Conservation (phyloP, 2,888 invertebrate genomes). For the Acanthosepion pharaonis region DNA sequence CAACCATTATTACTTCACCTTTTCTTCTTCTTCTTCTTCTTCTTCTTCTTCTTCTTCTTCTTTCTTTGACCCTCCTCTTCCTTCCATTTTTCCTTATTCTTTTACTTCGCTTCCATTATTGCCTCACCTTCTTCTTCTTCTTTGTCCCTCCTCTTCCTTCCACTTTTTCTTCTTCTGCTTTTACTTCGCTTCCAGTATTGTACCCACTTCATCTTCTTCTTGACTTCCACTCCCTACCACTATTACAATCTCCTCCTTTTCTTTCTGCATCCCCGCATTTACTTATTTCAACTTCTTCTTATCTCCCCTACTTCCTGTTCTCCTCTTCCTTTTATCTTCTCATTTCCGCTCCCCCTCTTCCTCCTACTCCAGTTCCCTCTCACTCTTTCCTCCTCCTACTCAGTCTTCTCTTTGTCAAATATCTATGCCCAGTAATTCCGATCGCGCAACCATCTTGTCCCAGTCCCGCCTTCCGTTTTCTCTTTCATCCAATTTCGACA, state of each 20-base stretch:
- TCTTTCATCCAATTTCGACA: too few species aligned
- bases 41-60: background rate
- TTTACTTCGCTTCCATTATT: background rate
- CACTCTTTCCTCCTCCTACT: too few species aligned
- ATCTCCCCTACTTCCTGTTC: too few species aligned
- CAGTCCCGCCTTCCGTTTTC: too few species aligned
- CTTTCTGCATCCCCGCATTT: background rate
- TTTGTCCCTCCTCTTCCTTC: too few species aligned
- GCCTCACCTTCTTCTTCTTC: background rate
- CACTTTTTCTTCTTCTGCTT: background rate
- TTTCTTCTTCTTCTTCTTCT: background rate
- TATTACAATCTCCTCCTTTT: too few species aligned
- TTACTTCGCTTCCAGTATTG: background rate
- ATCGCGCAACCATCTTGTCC: too few species aligned
- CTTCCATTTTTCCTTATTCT: background rate
- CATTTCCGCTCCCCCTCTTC: background rate
- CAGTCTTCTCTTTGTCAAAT: too few species aligned
- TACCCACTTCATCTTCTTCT: background rate
- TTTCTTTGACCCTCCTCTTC: too few species aligned
- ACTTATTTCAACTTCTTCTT: background rate
- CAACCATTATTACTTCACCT: background rate
- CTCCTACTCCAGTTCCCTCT: background rate
- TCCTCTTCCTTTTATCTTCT: too few species aligned
- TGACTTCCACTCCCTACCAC: too few species aligned
- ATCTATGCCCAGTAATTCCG: too few species aligned